A percentile compares a stretch with the other conserved stretches of the same genome.
These are phyloP conservation scores for Lepus oiostolus DNA, from an alignment of 2,797 vertebrate genomes.

Conservation along the genomic window DNA sequence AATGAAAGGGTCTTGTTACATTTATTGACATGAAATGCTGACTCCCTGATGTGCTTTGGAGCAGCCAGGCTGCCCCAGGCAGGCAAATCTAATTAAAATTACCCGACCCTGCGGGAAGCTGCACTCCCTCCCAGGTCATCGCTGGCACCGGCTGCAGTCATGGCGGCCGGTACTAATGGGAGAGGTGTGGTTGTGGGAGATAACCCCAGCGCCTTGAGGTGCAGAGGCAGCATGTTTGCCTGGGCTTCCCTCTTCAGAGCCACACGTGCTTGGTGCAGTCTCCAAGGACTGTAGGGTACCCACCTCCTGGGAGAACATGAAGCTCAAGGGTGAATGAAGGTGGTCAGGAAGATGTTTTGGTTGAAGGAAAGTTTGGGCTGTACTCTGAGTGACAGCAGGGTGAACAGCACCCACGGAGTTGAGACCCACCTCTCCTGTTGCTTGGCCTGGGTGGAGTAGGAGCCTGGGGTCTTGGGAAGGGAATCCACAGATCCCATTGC, in stretches of 20 bases:
- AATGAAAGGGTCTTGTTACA: slow-evolving; percentile 84
- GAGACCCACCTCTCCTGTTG: not conserved
- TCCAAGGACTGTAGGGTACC: not conserved
- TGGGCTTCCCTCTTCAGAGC: not conserved
- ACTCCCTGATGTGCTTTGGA: slow-evolving; percentile 84
- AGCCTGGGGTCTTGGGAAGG: not conserved
- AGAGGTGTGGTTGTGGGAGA: slow-evolving; percentile 54
- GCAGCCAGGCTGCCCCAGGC: slow-evolving; percentile 83
- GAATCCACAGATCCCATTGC: not conserved
- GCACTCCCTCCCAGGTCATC: not conserved
- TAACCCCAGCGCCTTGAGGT: not conserved
- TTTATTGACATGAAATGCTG: slow-evolving; percentile 86
- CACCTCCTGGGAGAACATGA: not conserved
- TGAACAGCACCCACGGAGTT: not conserved
- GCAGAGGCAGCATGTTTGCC: not conserved
- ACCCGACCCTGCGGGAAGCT: slow-evolving; percentile 56
- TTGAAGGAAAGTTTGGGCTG: not conserved
- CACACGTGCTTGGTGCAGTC: not conserved
- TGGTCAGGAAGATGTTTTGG: not conserved
- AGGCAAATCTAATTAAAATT: slow-evolving; percentile 87
- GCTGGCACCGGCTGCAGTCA: slow-evolving; percentile 15
- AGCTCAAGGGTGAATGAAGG: not conserved
- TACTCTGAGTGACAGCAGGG: not conserved
- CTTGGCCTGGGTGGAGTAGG: not conserved
- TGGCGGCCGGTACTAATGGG: slow-evolving; percentile 57